Evolutionary conservation across 2,797 vertebrate species (phyloP).

Genomic region (Gila robusta): DNA sequence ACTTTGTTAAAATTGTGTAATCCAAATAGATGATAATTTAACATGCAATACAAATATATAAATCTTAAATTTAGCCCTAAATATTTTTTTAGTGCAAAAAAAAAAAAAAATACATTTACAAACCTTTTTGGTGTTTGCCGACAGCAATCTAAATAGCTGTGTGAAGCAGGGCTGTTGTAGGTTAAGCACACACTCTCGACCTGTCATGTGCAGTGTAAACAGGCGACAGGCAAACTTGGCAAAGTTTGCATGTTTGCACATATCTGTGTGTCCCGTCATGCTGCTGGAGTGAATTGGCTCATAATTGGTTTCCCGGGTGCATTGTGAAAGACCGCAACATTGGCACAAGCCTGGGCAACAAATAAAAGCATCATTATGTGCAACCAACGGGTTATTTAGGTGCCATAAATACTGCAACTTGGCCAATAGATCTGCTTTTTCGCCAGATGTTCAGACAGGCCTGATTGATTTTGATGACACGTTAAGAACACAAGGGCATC

Average conservation of each 20-base stretch:
- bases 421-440: not conserved
- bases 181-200: conserved; percentile 10
- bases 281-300: conserved; percentile 15
- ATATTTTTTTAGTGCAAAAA: not conserved
- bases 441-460: conserved; percentile 29
- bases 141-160: not conserved
- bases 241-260: not conserved
- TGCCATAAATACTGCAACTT: conserved; percentile 41
- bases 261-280: conserved; percentile 25
- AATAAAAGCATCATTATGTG: conserved; percentile 44
- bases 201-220: conserved; percentile 22
- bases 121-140: conserved; percentile 12
- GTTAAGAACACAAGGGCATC: not conserved
- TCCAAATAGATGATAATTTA: not conserved
- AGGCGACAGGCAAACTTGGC: conserved; percentile 28
- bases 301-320: conserved; percentile 38
- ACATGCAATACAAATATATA: not conserved
- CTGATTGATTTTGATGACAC: conserved; percentile 13
- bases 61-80: not conserved
- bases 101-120: not conserved
- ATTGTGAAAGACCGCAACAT: conserved; percentile 1
- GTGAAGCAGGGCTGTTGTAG: not conserved
- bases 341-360: conserved; percentile 32
- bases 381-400: conserved; percentile 11
- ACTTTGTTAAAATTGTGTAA: not conserved